A percentile compares a stretch with the other conserved stretches of the same genome.
Evolutionary conservation across 2,888 invertebrate genomes (phyloP).

Genomic region (Linnaemya tessellans): DNA sequence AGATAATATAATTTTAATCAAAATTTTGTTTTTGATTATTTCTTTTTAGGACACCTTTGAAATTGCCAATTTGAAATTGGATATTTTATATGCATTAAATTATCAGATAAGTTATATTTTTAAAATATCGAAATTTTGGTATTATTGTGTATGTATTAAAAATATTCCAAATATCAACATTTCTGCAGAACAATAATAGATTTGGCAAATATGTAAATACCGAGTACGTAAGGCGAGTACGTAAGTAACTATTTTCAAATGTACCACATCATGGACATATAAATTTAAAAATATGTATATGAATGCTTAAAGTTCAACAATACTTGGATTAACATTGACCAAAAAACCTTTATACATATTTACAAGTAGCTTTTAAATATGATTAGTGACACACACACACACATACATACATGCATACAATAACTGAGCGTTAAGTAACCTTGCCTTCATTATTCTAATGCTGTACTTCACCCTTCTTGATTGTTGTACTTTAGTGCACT

Average conservation of each 20-base stretch:
- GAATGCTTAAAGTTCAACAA: conserved; percentile 46
- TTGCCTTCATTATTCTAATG: conserved; percentile 46
- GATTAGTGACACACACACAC: conserved; percentile 9
- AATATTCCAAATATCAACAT: too few relatives aligned
- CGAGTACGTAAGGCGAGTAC: neutral
- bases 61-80: too few relatives aligned
- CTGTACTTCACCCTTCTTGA: neutral
- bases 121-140: too few relatives aligned
- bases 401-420: neutral
- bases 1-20: too few relatives aligned
- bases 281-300: neutral
- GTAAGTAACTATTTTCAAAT: neutral
- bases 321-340: conserved; percentile 55
- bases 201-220: too few relatives aligned
- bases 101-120: too few relatives aligned
- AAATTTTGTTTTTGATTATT: too few relatives aligned
- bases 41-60: too few relatives aligned
- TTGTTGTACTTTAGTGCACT: conserved; percentile 10
- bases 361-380: conserved; percentile 3
- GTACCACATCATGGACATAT: neutral
- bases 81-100: too few relatives aligned
- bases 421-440: conserved; percentile 47
- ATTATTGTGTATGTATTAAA: too few relatives aligned
- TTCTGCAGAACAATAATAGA: too few relatives aligned
- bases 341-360: conserved; percentile 46